Conservation (phyloP, 2,888 invertebrate species). For the Tolmerus cingulatus region DNA sequence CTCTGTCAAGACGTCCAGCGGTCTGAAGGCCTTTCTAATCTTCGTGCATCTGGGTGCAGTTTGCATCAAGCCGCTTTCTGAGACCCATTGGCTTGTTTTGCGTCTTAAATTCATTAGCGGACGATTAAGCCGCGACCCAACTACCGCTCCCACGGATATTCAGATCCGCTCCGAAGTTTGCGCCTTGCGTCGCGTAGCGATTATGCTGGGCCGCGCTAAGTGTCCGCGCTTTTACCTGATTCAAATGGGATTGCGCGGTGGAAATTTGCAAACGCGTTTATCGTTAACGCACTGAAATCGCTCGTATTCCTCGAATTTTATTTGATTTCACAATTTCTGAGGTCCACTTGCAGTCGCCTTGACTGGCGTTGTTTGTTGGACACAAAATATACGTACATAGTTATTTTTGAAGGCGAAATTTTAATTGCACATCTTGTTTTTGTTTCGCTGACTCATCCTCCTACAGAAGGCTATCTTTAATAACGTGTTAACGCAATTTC, state of each 20-base stretch:
- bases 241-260: background rate
- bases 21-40: constrained; percentile 20
- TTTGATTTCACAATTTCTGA: background rate
- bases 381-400: background rate
- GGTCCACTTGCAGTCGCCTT: background rate
- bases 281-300: background rate
- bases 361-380: background rate
- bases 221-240: background rate
- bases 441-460: background rate
- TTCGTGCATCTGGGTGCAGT: constrained; percentile 1
- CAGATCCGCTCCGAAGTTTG: background rate
- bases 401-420: background rate
- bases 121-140: background rate
- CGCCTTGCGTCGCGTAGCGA: background rate
- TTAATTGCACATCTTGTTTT: background rate
- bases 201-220: background rate
- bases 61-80: background rate
- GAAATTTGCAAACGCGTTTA: background rate
- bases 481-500: background rate
- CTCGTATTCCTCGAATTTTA: background rate
- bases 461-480: background rate
- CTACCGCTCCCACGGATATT: constrained; percentile 18
- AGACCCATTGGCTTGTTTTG: background rate
- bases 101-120: constrained; percentile 5
- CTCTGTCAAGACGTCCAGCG: background rate